These are phyloP conservation scores for Hemiscyllium ocellatum DNA, from an alignment of 2,113 vertebrate species.

Conservation along the genomic window DNA sequence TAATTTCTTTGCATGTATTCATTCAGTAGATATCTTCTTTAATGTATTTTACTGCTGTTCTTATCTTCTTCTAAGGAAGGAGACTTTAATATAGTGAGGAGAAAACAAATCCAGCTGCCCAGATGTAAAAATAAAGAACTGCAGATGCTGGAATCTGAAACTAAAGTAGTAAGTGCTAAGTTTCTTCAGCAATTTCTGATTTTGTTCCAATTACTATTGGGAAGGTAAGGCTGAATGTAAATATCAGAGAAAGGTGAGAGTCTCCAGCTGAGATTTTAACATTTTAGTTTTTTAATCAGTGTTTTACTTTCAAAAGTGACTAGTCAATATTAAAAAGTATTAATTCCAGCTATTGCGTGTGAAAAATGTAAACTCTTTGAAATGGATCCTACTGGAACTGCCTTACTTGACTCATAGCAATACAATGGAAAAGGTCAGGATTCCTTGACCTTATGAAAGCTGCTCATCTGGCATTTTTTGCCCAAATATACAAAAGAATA, in stretches of 20 bases:
- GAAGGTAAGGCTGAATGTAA: neutral
- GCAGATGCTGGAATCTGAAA: too few relatives aligned
- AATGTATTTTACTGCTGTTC: neutral
- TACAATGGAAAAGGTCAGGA: neutral
- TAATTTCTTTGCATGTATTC: neutral
- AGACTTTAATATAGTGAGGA: neutral
- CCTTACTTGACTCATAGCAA: neutral
- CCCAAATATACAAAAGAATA: neutral
- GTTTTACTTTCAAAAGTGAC: neutral
- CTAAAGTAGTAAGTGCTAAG: too few relatives aligned
- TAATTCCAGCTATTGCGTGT: neutral
- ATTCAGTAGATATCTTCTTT: neutral
- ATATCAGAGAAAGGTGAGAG: neutral
- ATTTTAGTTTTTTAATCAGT: neutral
- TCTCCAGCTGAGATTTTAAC: neutral
- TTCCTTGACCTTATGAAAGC: neutral
- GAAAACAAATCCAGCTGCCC: too few relatives aligned
- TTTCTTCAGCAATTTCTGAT: too few relatives aligned
- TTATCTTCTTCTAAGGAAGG: neutral
- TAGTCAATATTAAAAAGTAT: neutral
- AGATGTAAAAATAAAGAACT: too few relatives aligned
- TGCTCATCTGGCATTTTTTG: neutral
- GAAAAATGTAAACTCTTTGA: neutral
- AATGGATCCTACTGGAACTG: neutral
- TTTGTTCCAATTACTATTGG: neutral